phyloP scores from a whole-genome alignment of 2,888 invertebrate genomes.

The Autographa pulchrina region DNA sequence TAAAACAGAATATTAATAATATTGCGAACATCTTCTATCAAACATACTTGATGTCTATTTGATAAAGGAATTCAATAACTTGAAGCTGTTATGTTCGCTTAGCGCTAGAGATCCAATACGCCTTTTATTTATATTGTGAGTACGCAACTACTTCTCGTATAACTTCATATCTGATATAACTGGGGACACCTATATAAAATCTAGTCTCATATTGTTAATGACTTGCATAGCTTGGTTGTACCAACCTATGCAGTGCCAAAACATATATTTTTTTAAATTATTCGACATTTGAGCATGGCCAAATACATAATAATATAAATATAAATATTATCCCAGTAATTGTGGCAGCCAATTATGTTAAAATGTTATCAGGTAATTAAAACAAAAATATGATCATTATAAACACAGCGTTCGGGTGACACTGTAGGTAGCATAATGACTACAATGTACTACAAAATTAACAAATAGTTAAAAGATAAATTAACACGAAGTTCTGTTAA shows the following conservation, averaged over 20 bases:
- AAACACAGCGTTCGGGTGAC: neutral
- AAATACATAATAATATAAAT: too few species aligned
- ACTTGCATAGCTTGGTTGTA: neutral
- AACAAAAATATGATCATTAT: neutral
- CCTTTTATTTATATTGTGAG: slow-evolving; percentile 44
- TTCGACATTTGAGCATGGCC: neutral
- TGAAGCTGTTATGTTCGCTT: slow-evolving; percentile 38
- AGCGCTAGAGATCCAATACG: slow-evolving; percentile 47
- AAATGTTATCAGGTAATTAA: neutral
- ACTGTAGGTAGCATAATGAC: neutral
- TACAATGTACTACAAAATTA: neutral
- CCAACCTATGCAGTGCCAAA: neutral
- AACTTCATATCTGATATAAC: slow-evolving; percentile 7
- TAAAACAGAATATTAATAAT: slow-evolving; percentile 11
- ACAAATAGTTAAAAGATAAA: neutral
- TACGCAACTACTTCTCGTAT: slow-evolving; percentile 16
- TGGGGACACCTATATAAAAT: neutral
- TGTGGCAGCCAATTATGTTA: neutral
- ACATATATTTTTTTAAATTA: too few species aligned
- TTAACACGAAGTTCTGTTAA: neutral
- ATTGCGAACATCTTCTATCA: slow-evolving; percentile 11
- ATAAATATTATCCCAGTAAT: too few species aligned
- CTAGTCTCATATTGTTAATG: neutral
- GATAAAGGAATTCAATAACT: slow-evolving; percentile 56
- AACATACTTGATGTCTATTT: slow-evolving; percentile 28